Evolutionary conservation across 2,888 invertebrate species (phyloP), one percentile per base, ranked within the genome.

Genomic region (Pseudococcus viburni): DNA sequence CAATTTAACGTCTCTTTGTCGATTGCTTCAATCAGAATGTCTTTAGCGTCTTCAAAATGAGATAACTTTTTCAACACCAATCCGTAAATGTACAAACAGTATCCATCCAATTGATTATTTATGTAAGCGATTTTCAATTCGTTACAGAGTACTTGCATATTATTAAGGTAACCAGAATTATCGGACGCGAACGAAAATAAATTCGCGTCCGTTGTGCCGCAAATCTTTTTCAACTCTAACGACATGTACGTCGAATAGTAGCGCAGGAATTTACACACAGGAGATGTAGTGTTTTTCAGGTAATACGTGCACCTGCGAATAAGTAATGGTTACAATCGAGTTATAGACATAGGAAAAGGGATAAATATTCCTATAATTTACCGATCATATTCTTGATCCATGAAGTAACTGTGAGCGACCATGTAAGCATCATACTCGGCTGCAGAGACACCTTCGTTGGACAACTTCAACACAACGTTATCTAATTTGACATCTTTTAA

Each of bases 21-120:
- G 15, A 97, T 94, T 0, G 98, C 94, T 90, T 96, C 95, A 26
- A 96, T 93, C 73, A 99, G 93, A 84, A 96, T 94, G 90, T 95
- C 94, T 39, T 95, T 94, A 0, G 99, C 98, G 90, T 96, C 94
- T 89, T 94, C 94, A 85, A 94, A 93, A 17, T 98, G 93, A 91
- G 98, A 96, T 88, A 98, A 92, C 91, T 97, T 96, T 91, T 97
- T 96, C 84, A 98, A 92, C 1, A 99, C 95, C 7, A 98, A 94
- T 17, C 98, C 99, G 92, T 98, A 97, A 89, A 99, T 92, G 92
- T 97, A 98, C 64, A 96, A 93, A 9, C 95, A 94, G 91, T 96
- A 99, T 0, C 97, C 97, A 93, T 99, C 99, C 85, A 97, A 92
- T 90, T 94, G 94, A 88, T 93, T 93, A 19, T 93, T 92, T 87